These are phyloP conservation scores for Stenchaetothrips biformis DNA, from an alignment of 2,888 invertebrate genomes.

Conservation along the genomic window DNA sequence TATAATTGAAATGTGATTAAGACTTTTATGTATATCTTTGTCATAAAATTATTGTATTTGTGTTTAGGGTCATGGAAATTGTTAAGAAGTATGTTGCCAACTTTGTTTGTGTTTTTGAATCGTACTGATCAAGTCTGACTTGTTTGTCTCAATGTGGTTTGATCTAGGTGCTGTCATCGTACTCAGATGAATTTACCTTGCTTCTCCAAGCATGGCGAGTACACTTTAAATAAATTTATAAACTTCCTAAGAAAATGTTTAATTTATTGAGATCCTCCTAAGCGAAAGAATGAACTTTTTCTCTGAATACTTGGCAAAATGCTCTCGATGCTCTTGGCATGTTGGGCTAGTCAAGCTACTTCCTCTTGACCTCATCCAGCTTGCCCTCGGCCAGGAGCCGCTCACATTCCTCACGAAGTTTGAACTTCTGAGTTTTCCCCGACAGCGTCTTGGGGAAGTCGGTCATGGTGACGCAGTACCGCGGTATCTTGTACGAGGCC, in stretches of 20 bases:
- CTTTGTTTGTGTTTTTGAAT: not conserved
- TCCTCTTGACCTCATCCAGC: not conserved
- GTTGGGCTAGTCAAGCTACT: not conserved
- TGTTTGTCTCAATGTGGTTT: not conserved
- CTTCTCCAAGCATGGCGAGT: not conserved
- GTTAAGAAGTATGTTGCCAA: not conserved
- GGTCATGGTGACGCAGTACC: constrained; percentile 59
- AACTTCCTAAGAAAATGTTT: constrained; percentile 17
- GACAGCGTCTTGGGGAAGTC: constrained; percentile 76
- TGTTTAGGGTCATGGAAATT: not conserved
- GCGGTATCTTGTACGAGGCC: constrained; percentile 76
- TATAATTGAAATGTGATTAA: constrained; percentile 11
- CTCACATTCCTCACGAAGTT: constrained; percentile 46
- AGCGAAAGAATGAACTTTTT: not conserved
- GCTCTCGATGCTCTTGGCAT: too few species aligned
- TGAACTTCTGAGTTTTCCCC: constrained; percentile 77
- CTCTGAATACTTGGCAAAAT: too few species aligned
- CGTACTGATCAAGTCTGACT: not conserved
- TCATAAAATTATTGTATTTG: not conserved
- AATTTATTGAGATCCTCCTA: not conserved
- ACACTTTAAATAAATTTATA: not conserved
- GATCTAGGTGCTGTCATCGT: not conserved
- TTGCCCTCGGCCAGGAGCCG: not conserved
- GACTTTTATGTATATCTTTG: not conserved
- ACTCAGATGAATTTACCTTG: not conserved